Evolutionary conservation across 2,113 vertebrate genomes (phyloP).

Genomic region (Formicarius rufipectus): DNA sequence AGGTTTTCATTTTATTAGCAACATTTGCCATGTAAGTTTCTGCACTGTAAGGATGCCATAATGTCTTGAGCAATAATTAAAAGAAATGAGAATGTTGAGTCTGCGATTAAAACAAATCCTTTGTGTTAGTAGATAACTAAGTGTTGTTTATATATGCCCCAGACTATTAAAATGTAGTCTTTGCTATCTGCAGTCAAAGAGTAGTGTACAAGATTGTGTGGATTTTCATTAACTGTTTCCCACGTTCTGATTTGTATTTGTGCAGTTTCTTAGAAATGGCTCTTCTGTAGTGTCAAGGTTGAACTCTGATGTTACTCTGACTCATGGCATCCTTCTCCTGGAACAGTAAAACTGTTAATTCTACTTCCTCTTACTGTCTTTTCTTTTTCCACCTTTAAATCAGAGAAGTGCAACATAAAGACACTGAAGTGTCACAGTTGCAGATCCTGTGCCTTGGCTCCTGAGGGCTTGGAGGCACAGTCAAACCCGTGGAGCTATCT

Average conservation of each 20-base stretch:
- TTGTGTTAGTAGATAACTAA: background rate
- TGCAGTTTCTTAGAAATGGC: background rate
- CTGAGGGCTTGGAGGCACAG: background rate
- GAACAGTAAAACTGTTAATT: background rate
- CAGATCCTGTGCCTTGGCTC: background rate
- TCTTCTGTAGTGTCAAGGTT: background rate
- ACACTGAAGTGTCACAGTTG: background rate
- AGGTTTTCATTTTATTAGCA: background rate
- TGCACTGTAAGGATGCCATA: background rate
- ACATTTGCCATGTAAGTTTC: background rate
- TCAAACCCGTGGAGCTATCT: background rate
- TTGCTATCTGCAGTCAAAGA: background rate
- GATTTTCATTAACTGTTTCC: background rate
- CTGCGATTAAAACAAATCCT: background rate
- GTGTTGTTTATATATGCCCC: background rate
- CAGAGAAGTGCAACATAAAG: background rate
- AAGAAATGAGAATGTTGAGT: background rate
- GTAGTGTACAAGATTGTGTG: background rate
- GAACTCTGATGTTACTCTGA: background rate
- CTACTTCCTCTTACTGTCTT: background rate
- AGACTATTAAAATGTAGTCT: background rate
- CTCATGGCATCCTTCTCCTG: background rate
- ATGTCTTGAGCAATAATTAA: background rate
- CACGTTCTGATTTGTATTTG: background rate
- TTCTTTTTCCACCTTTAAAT: background rate